Evolutionary conservation across 1,140 invertebrate species (phyloP), one percentile per base, ranked within the genome.

Genomic region (Pogonus chalceus): DNA sequence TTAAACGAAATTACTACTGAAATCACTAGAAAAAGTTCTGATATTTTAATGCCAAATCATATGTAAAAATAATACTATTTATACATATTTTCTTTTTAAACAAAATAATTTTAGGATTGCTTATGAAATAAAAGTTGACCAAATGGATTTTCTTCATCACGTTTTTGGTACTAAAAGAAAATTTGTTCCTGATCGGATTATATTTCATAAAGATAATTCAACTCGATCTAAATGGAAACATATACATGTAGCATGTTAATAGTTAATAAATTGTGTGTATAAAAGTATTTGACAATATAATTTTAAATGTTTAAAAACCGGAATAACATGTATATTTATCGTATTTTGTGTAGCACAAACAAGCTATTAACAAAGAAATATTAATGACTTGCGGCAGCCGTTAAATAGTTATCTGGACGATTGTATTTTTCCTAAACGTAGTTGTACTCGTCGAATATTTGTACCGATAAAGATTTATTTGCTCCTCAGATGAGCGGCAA

Each of bases 121-220:
- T 2, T 72, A 68, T 47, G 69, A 71, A 58, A 53, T 74, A n/a
- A 56, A 53, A 20, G 68, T 71, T 12, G 53, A 59, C 2, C 62
- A 57, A 22, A 66, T 73, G 52, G 72, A 73, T 51, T 74, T n/a
- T n/a, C n/a, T 72, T 59, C 73, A 71, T 55, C 63, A 60, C 31
- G 56, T 64, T 1, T 48, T 58, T 18, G 60, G 65, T 26, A 39
- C 65, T 22, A 20, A 62, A n/a, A n/a, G n/a, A n/a, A n/a, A n/a
- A n/a, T n/a, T n/a, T 1, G 71, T 72, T 54, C 70, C 53, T 0
- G 72, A 74, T 53, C 55, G 72, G 52, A 51, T 70, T 7, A 16
- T 60, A 23, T 69, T 66, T 35, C 54, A 31, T 16, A 59, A 60
- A 37, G 23, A 53, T 22, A 20, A 49, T 20, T 22, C n/a, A n/a